A percentile compares a stretch with the other conserved stretches of the same genome.
phyloP scores from a whole-genome alignment of 2,113 vertebrate genomes.

The Pogonocichla stellata region DNA sequence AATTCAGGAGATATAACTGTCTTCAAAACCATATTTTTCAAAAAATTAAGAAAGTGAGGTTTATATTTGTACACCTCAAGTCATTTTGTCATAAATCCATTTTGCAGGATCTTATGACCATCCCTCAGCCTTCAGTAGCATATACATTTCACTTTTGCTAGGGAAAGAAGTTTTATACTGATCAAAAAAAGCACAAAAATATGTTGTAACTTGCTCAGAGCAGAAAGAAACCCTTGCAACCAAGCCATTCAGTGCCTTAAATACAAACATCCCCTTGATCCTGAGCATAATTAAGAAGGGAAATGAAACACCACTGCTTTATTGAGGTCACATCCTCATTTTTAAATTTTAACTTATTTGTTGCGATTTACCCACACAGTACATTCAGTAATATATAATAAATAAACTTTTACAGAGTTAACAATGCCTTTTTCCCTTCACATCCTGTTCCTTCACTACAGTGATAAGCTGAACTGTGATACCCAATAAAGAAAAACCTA shows the following conservation, averaged over 20 bases:
- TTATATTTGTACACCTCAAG: not conserved
- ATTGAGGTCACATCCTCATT: not conserved
- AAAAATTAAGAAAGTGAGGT: not conserved
- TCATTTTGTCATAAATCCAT: not conserved
- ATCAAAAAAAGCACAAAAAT: not conserved
- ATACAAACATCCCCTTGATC: not conserved
- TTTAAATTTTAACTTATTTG: not conserved
- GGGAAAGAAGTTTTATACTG: not conserved
- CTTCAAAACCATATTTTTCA: not conserved
- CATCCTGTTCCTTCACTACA: not conserved
- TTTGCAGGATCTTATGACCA: not conserved
- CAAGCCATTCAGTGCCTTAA: not conserved
- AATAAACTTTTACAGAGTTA: not conserved
- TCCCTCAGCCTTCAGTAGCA: not conserved
- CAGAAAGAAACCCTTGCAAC: not conserved
- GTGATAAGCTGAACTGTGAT: not conserved
- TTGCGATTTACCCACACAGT: not conserved
- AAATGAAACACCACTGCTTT: not conserved
- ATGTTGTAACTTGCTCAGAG: not conserved
- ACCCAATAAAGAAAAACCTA: not conserved
- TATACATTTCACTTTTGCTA: not conserved
- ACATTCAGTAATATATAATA: not conserved
- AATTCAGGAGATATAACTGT: not conserved
- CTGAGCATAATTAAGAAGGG: not conserved
- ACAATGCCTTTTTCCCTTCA: not conserved